Percentiles rank a stretch among this genome's conserved stretches.
Evolutionary conservation across 2,113 vertebrate species (phyloP).

Genomic region (Paralichthys olivaceus): DNA sequence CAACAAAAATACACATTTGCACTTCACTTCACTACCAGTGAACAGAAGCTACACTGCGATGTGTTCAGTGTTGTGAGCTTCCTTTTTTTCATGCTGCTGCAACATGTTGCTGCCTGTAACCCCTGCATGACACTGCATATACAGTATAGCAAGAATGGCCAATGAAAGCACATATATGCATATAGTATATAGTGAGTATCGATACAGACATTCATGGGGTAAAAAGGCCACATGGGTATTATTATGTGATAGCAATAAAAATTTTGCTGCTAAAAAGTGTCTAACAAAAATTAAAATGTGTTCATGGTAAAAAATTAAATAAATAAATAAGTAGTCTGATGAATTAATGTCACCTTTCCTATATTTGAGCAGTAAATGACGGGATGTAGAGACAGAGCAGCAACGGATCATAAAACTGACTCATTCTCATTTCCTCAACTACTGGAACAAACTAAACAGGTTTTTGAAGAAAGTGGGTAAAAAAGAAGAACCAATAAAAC

Average conservation of each 20-base stretch:
- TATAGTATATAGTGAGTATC: too few species aligned
- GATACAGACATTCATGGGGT: not conserved
- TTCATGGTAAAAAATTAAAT: not conserved
- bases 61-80: conserved; percentile 13
- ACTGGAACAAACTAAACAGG: not conserved
- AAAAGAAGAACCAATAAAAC: not conserved
- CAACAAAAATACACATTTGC: not conserved
- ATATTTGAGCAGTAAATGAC: not conserved
- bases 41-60: not conserved
- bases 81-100: conserved; percentile 16
- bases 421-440: not conserved
- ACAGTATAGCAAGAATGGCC: not conserved
- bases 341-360: not conserved
- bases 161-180: not conserved
- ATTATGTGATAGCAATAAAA: not conserved
- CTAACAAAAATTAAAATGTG: not conserved
- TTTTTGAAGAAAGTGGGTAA: not conserved
- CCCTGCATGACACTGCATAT: not conserved
- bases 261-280: not conserved
- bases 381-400: not conserved
- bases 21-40: not conserved
- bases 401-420: not conserved
- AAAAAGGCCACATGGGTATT: not conserved
- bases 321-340: not conserved
- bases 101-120: not conserved